Evolutionary conservation across 2,888 invertebrate genomes (phyloP).

Genomic region (Tuberolachnus salignus): DNA sequence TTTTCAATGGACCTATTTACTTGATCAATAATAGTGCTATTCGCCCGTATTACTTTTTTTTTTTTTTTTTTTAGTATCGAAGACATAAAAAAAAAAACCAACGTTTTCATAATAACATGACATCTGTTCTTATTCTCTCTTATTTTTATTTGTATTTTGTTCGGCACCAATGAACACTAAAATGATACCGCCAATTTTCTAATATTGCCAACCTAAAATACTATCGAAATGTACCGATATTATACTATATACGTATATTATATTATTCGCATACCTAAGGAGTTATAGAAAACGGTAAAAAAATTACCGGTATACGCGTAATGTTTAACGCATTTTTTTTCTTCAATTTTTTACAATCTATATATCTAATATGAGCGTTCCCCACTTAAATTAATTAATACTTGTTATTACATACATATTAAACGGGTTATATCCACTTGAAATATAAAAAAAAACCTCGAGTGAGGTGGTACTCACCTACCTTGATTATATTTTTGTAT

Average conservation of each 20-base stretch:
- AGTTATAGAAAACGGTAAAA: too few species aligned
- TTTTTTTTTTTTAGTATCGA: neutral
- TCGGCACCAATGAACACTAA: slow-evolving; percentile 21
- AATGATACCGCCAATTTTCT: slow-evolving; percentile 15
- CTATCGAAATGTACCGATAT: neutral
- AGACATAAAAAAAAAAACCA: slow-evolving; percentile 9
- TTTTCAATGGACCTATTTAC: neutral
- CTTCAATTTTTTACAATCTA: too few species aligned
- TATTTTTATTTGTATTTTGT: neutral
- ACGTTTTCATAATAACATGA: neutral
- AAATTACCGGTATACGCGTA: too few species aligned
- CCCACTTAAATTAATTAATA: too few species aligned
- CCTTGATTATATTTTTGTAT: neutral
- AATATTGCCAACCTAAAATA: slow-evolving; percentile 23
- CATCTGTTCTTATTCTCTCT: slow-evolving; percentile 15
- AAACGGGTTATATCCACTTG: too few species aligned
- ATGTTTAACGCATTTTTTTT: too few species aligned
- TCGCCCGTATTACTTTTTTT: neutral
- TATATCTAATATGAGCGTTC: too few species aligned
- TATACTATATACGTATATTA: too few species aligned
- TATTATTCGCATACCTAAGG: too few species aligned
- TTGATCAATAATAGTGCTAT: neutral
- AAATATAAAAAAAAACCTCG: too few species aligned
- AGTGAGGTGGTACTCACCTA: too few species aligned
- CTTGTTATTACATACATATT: too few species aligned